Conservation (phyloP, 2,888 invertebrate species). For the Drosophila phalerata region DNA sequence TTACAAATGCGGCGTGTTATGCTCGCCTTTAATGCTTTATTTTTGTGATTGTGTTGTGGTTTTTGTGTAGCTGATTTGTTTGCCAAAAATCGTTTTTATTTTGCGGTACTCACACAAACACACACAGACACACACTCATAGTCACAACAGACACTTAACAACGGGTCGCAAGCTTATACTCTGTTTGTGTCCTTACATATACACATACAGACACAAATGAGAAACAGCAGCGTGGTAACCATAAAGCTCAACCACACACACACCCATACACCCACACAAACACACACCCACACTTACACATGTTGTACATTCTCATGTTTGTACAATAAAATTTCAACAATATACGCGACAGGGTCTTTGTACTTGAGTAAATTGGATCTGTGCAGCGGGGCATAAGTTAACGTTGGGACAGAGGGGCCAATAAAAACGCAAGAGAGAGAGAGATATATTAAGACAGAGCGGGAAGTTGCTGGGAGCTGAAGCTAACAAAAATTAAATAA, state of each 20-base stretch:
- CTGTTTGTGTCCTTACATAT: conserved; percentile 37
- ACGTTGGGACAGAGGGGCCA: neutral
- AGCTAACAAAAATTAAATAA: conserved; percentile 75
- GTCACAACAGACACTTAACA: conserved; percentile 72
- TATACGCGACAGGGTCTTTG: conserved; percentile 79
- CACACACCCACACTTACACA: conserved; percentile 19
- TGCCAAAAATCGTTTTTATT: conserved; percentile 75
- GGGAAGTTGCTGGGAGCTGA: conserved; percentile 1
- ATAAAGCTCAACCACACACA: conserved; percentile 62
- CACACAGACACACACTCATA: conserved; percentile 20
- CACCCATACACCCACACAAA: conserved; percentile 12
- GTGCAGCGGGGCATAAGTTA: conserved; percentile 59
- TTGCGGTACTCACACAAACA: conserved; percentile 53
- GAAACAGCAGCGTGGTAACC: conserved; percentile 75
- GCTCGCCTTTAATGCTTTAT: conserved; percentile 6
- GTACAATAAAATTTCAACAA: conserved; percentile 80
- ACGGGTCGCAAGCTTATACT: conserved; percentile 53
- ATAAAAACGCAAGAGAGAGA: neutral
- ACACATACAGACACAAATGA: conserved; percentile 47
- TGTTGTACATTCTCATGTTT: conserved; percentile 69
- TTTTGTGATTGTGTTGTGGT: conserved; percentile 40
- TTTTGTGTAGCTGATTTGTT: conserved; percentile 71
- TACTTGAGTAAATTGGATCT: conserved; percentile 80
- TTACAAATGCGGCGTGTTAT: conserved; percentile 33
- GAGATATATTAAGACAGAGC: neutral